A percentile compares a stretch with the other conserved stretches of the same genome.
phyloP scores from a whole-genome alignment of 2,797 vertebrate genomes.

The Bovichtus variegatus region DNA sequence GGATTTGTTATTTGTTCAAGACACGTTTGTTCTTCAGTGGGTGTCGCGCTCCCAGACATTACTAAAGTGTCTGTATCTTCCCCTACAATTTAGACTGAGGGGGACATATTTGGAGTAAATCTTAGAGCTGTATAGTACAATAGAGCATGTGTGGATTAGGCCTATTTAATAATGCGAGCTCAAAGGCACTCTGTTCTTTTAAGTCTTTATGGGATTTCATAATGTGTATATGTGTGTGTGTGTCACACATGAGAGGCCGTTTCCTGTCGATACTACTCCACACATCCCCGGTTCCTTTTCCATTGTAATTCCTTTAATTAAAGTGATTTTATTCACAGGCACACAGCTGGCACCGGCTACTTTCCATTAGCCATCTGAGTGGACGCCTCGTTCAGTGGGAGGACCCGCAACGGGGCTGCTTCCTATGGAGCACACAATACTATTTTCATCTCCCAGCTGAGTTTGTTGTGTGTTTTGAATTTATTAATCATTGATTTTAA shows the following conservation, averaged over 20 bases:
- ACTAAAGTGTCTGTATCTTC: constrained; percentile 64
- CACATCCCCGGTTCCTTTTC: constrained; percentile 83
- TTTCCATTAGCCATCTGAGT: constrained; percentile 90
- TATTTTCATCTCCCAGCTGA: constrained; percentile 90
- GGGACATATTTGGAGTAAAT: constrained; percentile 71
- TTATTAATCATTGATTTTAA: constrained; percentile 93
- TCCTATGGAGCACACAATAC: constrained; percentile 87
- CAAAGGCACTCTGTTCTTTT: constrained; percentile 80
- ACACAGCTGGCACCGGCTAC: constrained; percentile 89
- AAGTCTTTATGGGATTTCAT: constrained; percentile 81
- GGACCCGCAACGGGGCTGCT: constrained; percentile 86
- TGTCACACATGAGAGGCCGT: constrained; percentile 76
- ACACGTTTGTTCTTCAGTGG: constrained; percentile 42
- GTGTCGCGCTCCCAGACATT: constrained; percentile 40
- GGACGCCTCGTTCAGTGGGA: constrained; percentile 86
- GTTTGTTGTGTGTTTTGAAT: constrained; percentile 92
- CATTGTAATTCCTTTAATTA: constrained; percentile 91
- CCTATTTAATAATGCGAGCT: constrained; percentile 79
- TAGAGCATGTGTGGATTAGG: constrained; percentile 78
- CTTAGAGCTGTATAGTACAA: constrained; percentile 67
- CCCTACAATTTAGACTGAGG: constrained; percentile 46
- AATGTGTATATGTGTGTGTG: constrained; percentile 51
- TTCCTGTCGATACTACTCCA: constrained; percentile 85
- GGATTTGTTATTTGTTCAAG: constrained; percentile 58
- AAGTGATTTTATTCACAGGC: constrained; percentile 91